phyloP scores from a whole-genome alignment of 2,888 invertebrate species.

The Meta bourneti region DNA sequence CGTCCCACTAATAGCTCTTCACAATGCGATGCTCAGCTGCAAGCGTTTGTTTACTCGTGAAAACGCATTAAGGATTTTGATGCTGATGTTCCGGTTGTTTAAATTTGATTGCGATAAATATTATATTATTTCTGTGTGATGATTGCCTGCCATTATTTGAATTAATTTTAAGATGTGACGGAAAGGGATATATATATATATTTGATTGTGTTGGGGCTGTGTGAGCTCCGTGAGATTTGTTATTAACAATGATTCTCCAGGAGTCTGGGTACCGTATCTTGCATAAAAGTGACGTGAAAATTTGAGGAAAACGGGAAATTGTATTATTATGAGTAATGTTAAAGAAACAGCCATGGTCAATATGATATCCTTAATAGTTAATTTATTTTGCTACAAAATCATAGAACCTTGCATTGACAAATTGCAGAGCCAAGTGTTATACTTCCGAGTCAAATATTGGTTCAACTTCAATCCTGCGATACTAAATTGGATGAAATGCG shows the following conservation, averaged over 20 bases:
- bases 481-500: too few relatives aligned
- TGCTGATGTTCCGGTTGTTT: background rate
- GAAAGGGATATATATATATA: background rate
- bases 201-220: background rate
- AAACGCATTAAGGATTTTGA: slow-evolving; percentile 19
- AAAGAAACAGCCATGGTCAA: too few relatives aligned
- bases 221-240: too few relatives aligned
- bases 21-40: background rate
- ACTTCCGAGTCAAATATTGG: too few relatives aligned
- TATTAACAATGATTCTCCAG: background rate
- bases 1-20: slow-evolving; percentile 10
- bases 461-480: too few relatives aligned
- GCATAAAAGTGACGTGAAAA: background rate
- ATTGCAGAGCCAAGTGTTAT: too few relatives aligned
- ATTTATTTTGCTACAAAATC: too few relatives aligned
- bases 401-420: too few relatives aligned
- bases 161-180: background rate
- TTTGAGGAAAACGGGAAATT: too few relatives aligned
- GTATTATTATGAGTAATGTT: too few relatives aligned
- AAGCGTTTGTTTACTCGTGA: slow-evolving; percentile 5
- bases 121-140: background rate
- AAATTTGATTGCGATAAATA: slow-evolving; percentile 34
- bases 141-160: background rate
- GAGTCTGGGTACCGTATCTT: background rate
- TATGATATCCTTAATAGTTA: too few relatives aligned